Evolutionary conservation across 2,888 invertebrate genomes (phyloP).

Genomic region (Pycnomerus fuliginosus): DNA sequence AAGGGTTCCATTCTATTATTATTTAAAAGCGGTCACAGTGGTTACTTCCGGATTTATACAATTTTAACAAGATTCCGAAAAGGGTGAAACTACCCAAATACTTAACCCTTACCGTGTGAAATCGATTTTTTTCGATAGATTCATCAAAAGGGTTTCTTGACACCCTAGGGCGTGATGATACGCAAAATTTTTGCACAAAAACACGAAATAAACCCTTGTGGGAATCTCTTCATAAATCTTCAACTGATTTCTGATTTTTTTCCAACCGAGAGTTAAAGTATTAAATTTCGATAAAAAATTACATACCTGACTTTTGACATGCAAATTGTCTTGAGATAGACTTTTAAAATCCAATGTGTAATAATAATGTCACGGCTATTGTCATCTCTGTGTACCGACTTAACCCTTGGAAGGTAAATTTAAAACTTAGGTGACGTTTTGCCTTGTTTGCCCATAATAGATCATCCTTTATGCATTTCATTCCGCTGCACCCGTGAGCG

Average conservation of each 20-base stretch:
- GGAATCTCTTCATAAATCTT: constrained; percentile 10
- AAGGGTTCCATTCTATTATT: constrained; percentile 32
- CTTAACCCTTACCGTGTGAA: constrained; percentile 45
- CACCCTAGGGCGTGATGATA: constrained; percentile 16
- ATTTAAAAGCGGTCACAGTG: constrained; percentile 46
- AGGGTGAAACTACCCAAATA: constrained; percentile 36
- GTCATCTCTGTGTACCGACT: constrained; percentile 23
- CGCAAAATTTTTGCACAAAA: constrained; percentile 11
- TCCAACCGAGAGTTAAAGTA: constrained; percentile 9
- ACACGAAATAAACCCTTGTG: constrained; percentile 4
- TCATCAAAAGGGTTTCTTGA: constrained; percentile 6
- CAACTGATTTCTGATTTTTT: constrained; percentile 8
- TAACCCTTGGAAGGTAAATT: constrained; percentile 34
- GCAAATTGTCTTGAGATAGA: constrained; percentile 29
- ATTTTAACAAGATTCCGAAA: constrained; percentile 46
- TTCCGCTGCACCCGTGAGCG: constrained; percentile 13
- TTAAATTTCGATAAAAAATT: constrained; percentile 15
- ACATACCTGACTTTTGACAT: constrained; percentile 26
- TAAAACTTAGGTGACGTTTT: constrained; percentile 29
- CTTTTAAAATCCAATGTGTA: constrained; percentile 42
- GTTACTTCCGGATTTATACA: constrained; percentile 44
- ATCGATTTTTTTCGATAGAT: constrained; percentile 32
- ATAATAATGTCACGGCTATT: constrained; percentile 41
- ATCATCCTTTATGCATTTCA: constrained; percentile 21
- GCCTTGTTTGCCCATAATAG: constrained; percentile 24